These are phyloP conservation scores for Pycnomerus fuliginosus DNA, from an alignment of 2,888 invertebrate genomes.

Conservation along the genomic window DNA sequence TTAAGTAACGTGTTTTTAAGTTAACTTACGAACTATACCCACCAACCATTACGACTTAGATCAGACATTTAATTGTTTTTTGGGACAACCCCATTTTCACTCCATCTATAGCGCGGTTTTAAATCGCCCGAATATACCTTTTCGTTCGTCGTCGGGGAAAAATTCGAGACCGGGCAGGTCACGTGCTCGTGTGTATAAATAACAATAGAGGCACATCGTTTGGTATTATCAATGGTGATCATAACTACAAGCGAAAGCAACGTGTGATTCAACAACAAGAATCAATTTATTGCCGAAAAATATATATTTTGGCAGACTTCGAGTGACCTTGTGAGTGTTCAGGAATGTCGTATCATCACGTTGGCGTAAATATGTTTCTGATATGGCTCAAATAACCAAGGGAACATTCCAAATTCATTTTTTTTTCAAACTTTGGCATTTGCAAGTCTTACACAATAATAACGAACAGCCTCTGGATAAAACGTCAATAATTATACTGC, in stretches of 20 bases:
- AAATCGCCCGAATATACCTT: constrained; percentile 20
- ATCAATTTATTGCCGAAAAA: constrained; percentile 36
- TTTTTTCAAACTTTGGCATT: constrained; percentile 41
- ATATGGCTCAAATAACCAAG: constrained; percentile 36
- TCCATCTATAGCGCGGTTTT: constrained; percentile 7
- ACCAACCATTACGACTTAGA: constrained; percentile 49
- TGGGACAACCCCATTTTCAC: constrained; percentile 19
- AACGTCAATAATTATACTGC: constrained; percentile 24
- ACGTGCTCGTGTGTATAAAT: constrained; percentile 35
- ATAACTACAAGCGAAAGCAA: constrained; percentile 33
- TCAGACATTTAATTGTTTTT: constrained; percentile 37
- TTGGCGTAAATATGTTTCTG: constrained; percentile 35
- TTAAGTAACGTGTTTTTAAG: constrained; percentile 46
- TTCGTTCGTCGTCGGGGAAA: constrained; percentile 28
- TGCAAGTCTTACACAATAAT: constrained; percentile 39
- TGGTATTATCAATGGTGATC: constrained; percentile 47
- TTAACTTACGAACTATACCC: constrained; percentile 33
- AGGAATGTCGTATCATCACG: constrained; percentile 33
- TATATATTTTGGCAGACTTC: constrained; percentile 39
- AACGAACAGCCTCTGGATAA: constrained; percentile 33
- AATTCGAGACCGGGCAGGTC: constrained; percentile 45
- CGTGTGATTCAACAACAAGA: constrained; percentile 26
- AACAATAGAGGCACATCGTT: constrained; percentile 49
- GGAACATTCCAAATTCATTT: constrained; percentile 28
- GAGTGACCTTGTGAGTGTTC: constrained; percentile 40